phyloP scores from a whole-genome alignment of 2,113 vertebrate genomes.

The Malurus alboscapulatus region DNA sequence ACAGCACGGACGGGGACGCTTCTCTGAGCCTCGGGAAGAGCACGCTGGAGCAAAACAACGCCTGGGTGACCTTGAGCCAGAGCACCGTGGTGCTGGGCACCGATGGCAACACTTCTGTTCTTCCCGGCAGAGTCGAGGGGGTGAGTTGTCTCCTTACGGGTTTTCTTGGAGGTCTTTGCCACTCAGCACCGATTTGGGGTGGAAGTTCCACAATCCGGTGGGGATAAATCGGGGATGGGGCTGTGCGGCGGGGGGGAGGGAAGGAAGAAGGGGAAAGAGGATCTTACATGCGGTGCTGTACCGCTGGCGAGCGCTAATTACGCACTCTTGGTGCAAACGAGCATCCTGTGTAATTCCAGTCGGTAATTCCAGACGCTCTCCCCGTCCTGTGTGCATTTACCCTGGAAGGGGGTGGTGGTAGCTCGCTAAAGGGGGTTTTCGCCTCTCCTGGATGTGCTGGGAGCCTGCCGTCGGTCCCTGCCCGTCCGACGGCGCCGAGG shows the following conservation, averaged over 20 bases:
- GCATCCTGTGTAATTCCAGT: accelerated
- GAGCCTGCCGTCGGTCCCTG: accelerated
- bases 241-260: not conserved
- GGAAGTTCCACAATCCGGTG: not conserved
- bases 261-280: no score
- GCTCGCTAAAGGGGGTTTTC: not conserved
- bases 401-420: accelerated
- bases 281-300: accelerated
- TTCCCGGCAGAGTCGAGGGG: conserved; percentile 80
- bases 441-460: accelerated
- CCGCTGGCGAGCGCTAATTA: accelerated
- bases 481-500: not conserved
- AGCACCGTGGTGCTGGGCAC: conserved; percentile 93
- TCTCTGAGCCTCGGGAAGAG: conserved; percentile 77
- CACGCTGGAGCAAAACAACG: conserved; percentile 83
- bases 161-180: not conserved
- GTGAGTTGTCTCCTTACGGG: conserved; percentile 74
- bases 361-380: accelerated
- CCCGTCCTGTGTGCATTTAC: not conserved
- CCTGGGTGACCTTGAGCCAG: conserved; percentile 91
- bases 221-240: not conserved
- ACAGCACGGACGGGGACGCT: conserved; percentile 65
- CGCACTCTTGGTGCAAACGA: accelerated
- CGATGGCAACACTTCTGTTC: conserved; percentile 91
- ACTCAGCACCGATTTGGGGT: not conserved